These are phyloP conservation scores for Euproctis similis DNA, from an alignment of 2,888 invertebrate genomes.

Conservation along the genomic window DNA sequence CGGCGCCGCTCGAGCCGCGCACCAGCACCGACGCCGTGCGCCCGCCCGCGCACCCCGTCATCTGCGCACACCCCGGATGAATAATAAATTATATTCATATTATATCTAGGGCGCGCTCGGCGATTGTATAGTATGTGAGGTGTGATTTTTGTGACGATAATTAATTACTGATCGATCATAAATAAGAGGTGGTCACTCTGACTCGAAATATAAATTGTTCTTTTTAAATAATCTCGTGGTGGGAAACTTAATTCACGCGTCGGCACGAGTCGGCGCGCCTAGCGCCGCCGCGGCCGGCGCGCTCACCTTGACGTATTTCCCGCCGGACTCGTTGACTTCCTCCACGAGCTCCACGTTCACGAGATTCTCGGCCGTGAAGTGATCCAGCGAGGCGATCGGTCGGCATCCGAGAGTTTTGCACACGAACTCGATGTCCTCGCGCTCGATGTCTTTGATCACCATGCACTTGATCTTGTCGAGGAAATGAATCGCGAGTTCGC, in stretches of 20 bases:
- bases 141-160: too few relatives aligned
- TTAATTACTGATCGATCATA: too few relatives aligned
- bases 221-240: too few relatives aligned
- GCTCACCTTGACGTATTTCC: slow-evolving; percentile 94
- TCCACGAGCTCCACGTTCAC: slow-evolving; percentile 95
- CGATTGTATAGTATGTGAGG: too few relatives aligned
- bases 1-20: slow-evolving; percentile 89
- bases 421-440: slow-evolving; percentile 98
- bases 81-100: neutral
- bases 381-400: slow-evolving; percentile 98
- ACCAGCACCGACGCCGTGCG: slow-evolving; percentile 95
- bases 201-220: too few relatives aligned
- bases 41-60: slow-evolving; percentile 94
- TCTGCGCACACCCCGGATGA: slow-evolving; percentile 67
- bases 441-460: slow-evolving; percentile 98
- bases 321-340: slow-evolving; percentile 91
- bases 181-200: too few relatives aligned
- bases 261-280: too few relatives aligned
- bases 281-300: too few relatives aligned
- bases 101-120: too few relatives aligned
- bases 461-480: slow-evolving; percentile 99
- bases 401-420: slow-evolving; percentile 95
- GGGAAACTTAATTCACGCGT: too few relatives aligned
- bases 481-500: slow-evolving; percentile 97
- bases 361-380: slow-evolving; percentile 94